Evolutionary conservation across 2,888 invertebrate genomes (phyloP).

Genomic region (Metopia argyrocephala): DNA sequence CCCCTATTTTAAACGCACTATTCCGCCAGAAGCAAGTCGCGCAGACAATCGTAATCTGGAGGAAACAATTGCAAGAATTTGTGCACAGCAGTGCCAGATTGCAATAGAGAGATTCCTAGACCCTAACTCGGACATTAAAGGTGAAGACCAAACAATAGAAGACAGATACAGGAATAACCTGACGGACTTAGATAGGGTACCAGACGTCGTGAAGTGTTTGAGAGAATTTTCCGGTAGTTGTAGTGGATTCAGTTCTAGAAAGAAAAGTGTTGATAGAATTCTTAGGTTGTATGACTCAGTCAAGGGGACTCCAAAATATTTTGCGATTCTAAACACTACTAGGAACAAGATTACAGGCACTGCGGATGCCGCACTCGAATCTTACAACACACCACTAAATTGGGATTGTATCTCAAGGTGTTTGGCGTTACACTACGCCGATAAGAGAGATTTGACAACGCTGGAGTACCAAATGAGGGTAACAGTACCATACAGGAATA

Average conservation of each 20-base stretch:
- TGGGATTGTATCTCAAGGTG: neutral
- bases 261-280: conserved; percentile 20
- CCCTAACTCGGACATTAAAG: too few relatives aligned
- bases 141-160: too few relatives aligned
- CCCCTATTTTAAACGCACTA: neutral
- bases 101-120: too few relatives aligned
- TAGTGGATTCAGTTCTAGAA: conserved; percentile 29
- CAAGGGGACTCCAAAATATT: conserved; percentile 43
- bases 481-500: neutral
- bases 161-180: neutral
- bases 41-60: too few relatives aligned
- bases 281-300: conserved; percentile 6
- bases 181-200: neutral
- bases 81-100: too few relatives aligned
- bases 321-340: conserved; percentile 30
- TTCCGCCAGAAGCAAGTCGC: too few relatives aligned
- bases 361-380: conserved; percentile 31
- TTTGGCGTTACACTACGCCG: neutral
- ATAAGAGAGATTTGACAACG: neutral
- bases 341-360: conserved; percentile 38
- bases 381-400: conserved; percentile 11
- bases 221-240: neutral
- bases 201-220: neutral
- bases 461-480: neutral
- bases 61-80: too few relatives aligned